Evolutionary conservation across 1,140 invertebrate genomes (phyloP), one percentile per base, ranked within the genome.

Genomic region (Drosophila jambulina): DNA sequence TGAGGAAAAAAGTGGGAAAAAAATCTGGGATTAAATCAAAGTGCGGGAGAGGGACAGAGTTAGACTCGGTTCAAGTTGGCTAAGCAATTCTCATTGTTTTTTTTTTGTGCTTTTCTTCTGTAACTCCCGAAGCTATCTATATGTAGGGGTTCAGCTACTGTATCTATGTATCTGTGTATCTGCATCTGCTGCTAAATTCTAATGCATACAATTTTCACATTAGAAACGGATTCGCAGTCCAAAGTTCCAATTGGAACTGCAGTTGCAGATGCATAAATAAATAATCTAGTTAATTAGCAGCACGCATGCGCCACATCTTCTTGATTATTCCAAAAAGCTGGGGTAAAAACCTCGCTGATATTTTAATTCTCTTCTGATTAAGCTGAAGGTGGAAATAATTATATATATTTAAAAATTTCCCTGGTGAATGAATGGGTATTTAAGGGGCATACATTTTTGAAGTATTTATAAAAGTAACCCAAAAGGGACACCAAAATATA

Each of bases 191-290:
- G 62, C 40, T 68, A 32, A 69, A 68, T 62, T 72, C 63, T 63
- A 60, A 67, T 76, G 79, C 83, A 72, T 53, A 72, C 56, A 69
- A 80, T 82, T 87, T 82, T 58, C 68, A 72, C 78, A 78, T 80
- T 70, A 32, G 82, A 78, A 81, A 78, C 65, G 74, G 64, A 63
- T 79, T 68, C 70, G 67, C 71, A 75, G 78, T 48, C 67, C 48
- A 49, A 67, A 61, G 62, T 38, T 70, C 15, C 63, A 68, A 70
- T 68, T 70, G 67, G 36, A 15, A 45, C 27, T 49, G 63, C 48
- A 36, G 42, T 48, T 48, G 46, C 46, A 17, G 56, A 70, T 68
- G 67, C 67, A 70, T 70, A 70, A 70, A 70, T 70, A 46, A 38
- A 69, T 85, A 51, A 57, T 80, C 49, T 53, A 19, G 53, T 45